Evolutionary conservation across 2,888 invertebrate genomes (phyloP), one percentile per base, ranked within the genome.

Genomic region (Acheta domesticus): DNA sequence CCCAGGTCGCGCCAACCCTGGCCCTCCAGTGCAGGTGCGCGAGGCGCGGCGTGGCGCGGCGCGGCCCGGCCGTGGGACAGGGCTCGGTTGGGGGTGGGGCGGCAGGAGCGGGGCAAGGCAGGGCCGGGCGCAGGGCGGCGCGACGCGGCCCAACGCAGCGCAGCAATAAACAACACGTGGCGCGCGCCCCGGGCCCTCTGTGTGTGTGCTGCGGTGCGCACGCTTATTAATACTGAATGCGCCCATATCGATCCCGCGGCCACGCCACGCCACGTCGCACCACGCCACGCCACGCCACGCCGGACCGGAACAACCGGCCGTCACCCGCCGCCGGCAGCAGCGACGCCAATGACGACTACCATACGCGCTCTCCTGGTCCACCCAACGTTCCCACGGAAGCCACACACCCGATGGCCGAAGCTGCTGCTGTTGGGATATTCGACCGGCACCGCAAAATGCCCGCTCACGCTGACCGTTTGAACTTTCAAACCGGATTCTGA

Each of bases 161-260:
- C 62, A 19, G 62, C 62, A 62, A 62, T 62, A 62, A 62, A 62
- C 62, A 62, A 62, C 62, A 62, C 62, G 62, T 62, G 62, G n/a
- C 62, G 62, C 62, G 62, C 62, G 62, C 62, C 62, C 16, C 62
- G 62, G 62, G 62, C 62, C n/a, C 16, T 14, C 12, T 19, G 62
- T 62, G 62, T 62, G 62, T n/a, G 62, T 62, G 62, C 62, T 62
- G 62, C 62, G 62, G 62, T 62, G 62, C n/a, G 62, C 62, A 62
- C 62, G 62, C 62, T 62, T 62, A 62, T 62, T 62, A 62, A 62
- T 62, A 62, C 62, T 62, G 62, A 62, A 62, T 62, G 62, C 62
- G 62, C 14, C 16, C 62, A 62, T 62, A 62, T 62, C 62, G 62
- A 62, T 62, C 62, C 62, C n/a, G 62, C 62, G 62, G 62, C 62